Evolutionary conservation across 2,888 invertebrate species (phyloP), one percentile per base, ranked within the genome.

Genomic region (Sarcophaga rosellei): DNA sequence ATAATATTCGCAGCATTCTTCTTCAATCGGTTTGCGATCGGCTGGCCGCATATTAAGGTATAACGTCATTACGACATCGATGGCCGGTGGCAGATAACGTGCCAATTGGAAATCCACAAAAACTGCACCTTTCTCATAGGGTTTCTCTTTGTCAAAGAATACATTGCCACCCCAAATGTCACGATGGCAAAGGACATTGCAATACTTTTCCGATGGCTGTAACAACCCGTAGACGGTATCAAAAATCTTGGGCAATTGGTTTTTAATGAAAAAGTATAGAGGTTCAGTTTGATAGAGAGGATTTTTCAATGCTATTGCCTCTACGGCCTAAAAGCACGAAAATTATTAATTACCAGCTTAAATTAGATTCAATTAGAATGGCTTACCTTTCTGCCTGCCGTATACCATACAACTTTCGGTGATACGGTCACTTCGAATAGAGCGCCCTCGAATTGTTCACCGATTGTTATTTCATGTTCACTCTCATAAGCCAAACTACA

Each of bases 181-280:
- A 12, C 92, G 90, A 88, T 93, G 93, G 17, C 93, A 93, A 1
- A 94, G 89, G 0, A 94, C 94, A 86, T 94, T 94, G 10, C 92
- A 89, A 91, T 93, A 92, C 70, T 89, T 89, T 69, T 90, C 63
- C 4, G 94, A 92, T 11, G 93, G 88, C 70, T 91, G 90, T 0
- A 89, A 88, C 89, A 91, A 91, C 6, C 88, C 90, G 17, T 91
- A 92, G 0, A 91, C 87, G 0, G 83, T 84, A 6, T 92, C 89
- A 25, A 92, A 74, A 21, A 74, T 87, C 44, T 87, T 85, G 10
- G 92, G 89, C 53, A 93, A 80, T 61, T 91, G 89, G 1, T 90
- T 89, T 0, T 81, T 82, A 20, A 93, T 89, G 45, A 91, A 91
- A 8, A 88, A 84, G 74, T 90, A 90, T 76, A 90, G 81, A 11